Percentiles rank a stretch among this genome's conserved stretches.
Evolutionary conservation across 2,888 invertebrate species (phyloP).

Genomic region (Xanthostigma xanthostigma): DNA sequence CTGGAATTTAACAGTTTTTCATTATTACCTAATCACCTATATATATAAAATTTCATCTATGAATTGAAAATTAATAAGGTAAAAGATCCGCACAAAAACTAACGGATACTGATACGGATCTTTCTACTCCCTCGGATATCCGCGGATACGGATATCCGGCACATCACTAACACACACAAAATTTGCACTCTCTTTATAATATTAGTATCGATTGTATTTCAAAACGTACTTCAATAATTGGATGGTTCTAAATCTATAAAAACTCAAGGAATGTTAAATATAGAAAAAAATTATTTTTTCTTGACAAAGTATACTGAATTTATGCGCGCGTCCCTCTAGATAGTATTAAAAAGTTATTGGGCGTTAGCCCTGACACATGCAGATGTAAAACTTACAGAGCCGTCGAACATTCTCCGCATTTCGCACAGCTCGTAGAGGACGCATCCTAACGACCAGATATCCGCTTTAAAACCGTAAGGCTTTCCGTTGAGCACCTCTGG

Average conservation of each 20-base stretch:
- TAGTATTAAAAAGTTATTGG: not conserved
- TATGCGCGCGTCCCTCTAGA: not conserved
- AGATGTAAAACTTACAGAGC: constrained; percentile 36
- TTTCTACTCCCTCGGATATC: too few species aligned
- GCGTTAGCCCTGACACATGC: not conserved
- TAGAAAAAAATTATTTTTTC: not conserved
- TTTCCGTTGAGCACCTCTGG: constrained; percentile 70
- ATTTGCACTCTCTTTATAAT: too few species aligned
- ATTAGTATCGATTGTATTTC: too few species aligned
- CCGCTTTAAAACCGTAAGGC: constrained; percentile 64
- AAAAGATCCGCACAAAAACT: too few species aligned
- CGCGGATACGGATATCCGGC: too few species aligned
- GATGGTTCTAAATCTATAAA: not conserved
- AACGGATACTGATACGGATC: too few species aligned
- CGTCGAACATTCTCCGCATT: constrained; percentile 57
- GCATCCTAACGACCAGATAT: constrained; percentile 79
- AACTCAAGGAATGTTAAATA: not conserved
- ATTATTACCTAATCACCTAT: too few species aligned
- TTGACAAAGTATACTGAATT: not conserved
- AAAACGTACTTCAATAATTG: not conserved
- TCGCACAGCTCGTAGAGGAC: constrained; percentile 67
- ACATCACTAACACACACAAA: too few species aligned
- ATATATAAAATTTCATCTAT: too few species aligned
- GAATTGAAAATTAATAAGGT: too few species aligned
- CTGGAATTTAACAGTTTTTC: too few species aligned